Base-by-base conservation (phyloP, 2,888 invertebrate species). In the Gerris lacustris region DNA sequence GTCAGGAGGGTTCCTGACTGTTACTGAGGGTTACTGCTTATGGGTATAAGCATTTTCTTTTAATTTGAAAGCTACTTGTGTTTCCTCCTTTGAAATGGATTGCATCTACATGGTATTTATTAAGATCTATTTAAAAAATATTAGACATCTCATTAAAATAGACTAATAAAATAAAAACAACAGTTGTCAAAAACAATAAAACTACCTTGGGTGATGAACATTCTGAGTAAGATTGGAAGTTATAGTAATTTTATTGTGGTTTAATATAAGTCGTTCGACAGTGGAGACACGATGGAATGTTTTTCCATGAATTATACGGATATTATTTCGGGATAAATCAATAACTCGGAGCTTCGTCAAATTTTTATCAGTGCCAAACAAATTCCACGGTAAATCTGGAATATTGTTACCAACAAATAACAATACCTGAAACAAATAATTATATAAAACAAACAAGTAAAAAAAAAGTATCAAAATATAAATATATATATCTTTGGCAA, bases 301-400 rank as follows among this genome's bases (percentile, higher is more conserved):
- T 79, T 90, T 89, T 2, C 90, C 90, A 72, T 86, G 85, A 67
- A 91, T 89, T 74, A 87, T 86, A 66, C 83, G 80, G 64, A 91
- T 90, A 17, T 84, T 83, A 79, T 91, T 91, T 77, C 85, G 87
- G 73, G 87, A 88, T 87, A 91, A 87, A 77, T 91, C 90, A 66
- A 90, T 86, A 6, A 87, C 83, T 73, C 83, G 83, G 67, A 90
- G 79, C 66, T 83, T 81, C 44, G 83, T 83, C 72, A 87, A 84
- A 68, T 83, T 82, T 72, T 84, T 85, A 72, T 84, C 84, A 45
- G 84, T 85, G 0, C 90, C 90, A 77, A 91, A 89, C 0, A 90
- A 82, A 78, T 91, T 90, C 82, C 85, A 84, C 5, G 88, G 88
- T 66, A 91, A 79, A 69, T 84, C 84, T 6, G 83, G 79, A 31